Evolutionary conservation across 30 jellyfish, hydroid and myxozoan genomes (phyloP).

Genomic region (Nemopilema nomurai): DNA sequence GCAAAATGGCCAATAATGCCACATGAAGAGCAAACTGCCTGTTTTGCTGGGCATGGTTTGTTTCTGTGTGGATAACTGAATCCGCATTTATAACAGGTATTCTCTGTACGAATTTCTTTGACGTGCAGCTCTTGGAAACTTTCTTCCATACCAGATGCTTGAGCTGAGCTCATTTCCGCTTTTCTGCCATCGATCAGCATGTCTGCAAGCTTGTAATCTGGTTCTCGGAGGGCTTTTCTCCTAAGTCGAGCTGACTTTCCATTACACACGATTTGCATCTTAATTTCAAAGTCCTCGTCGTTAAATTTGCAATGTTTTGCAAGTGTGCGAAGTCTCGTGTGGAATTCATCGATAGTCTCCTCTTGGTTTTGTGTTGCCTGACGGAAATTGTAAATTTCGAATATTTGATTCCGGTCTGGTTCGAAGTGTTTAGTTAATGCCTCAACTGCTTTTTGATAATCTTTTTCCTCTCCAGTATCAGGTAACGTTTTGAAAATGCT

Average conservation of each 20-base stretch:
- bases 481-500: constrained; percentile 19
- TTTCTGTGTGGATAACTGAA: constrained; percentile 53
- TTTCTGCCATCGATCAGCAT: constrained; percentile 58
- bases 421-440: not conserved
- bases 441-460: constrained; percentile 14
- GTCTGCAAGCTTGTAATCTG: constrained; percentile 31
- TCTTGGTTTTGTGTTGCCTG: constrained; percentile 32
- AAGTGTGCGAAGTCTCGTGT: constrained; percentile 25
- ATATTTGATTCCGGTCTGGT: not conserved
- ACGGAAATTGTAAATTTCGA: constrained; percentile 24
- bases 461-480: constrained; percentile 30
- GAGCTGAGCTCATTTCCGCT: constrained; percentile 64
- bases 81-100: constrained; percentile 44
- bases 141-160: constrained; percentile 61
- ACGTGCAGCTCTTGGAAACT: constrained; percentile 53
- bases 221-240: constrained; percentile 46
- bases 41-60: constrained; percentile 57
- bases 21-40: constrained; percentile 46
- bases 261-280: constrained; percentile 43
- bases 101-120: constrained; percentile 22
- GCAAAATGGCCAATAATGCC: constrained; percentile 55
- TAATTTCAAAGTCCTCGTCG: constrained; percentile 45
- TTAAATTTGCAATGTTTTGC: constrained; percentile 46
- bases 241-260: constrained; percentile 54
- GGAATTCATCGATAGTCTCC: constrained; percentile 43